Percentiles rank a stretch among this genome's conserved stretches.
Evolutionary conservation across 2,888 invertebrate species (phyloP).

Genomic region (Saturnia japonica): DNA sequence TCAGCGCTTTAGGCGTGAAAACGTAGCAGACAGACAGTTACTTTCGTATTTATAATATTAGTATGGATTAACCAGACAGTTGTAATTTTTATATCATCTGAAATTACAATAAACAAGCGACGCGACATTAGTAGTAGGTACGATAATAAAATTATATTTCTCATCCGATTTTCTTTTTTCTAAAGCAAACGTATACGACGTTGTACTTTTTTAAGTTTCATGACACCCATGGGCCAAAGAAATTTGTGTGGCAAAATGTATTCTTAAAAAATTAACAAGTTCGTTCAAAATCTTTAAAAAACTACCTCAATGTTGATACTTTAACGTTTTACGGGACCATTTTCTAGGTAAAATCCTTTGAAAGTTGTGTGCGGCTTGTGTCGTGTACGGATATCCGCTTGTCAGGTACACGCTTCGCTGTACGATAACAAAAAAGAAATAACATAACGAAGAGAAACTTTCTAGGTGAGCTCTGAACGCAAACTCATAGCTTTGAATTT

Average conservation of each 20-base stretch:
- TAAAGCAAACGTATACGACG: too few relatives aligned
- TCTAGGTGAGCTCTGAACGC: background rate
- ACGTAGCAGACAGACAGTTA: too few relatives aligned
- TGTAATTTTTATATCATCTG: too few relatives aligned
- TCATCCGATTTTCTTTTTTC: too few relatives aligned
- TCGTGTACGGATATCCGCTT: background rate
- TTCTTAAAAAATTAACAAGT: background rate
- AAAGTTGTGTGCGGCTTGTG: background rate
- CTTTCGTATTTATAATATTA: too few relatives aligned
- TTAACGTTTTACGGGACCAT: background rate
- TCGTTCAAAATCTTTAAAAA: background rate
- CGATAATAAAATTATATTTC: too few relatives aligned
- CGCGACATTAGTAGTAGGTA: too few relatives aligned
- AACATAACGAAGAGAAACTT: background rate
- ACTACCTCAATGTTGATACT: background rate
- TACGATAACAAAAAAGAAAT: slow-evolving; percentile 1
- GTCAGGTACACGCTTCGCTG: slow-evolving; percentile 2
- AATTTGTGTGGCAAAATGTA: background rate
- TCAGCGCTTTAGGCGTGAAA: too few relatives aligned
- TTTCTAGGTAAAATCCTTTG: background rate
- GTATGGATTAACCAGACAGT: too few relatives aligned
- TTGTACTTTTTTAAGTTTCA: too few relatives aligned
- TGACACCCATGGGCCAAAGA: too few relatives aligned
- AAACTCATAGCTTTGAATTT: background rate
- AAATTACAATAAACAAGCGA: too few relatives aligned